Evolutionary conservation across 2,888 invertebrate species (phyloP), one percentile per base, ranked within the genome.

Genomic region (Caenorhabditis auriculariae): DNA sequence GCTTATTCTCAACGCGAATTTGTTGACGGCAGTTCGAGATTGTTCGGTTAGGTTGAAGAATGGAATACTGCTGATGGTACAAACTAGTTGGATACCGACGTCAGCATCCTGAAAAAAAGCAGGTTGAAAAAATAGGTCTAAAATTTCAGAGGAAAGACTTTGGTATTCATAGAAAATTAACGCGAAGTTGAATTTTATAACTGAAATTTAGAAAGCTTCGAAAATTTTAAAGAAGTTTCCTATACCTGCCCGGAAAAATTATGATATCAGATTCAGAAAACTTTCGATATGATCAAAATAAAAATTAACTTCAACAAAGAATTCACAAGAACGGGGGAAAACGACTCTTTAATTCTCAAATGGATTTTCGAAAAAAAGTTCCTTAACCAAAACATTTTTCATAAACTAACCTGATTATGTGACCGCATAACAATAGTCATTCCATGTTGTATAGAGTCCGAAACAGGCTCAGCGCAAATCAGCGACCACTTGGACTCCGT

Each of bases 21-120:
- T 71, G 37, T 59, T 57, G 15, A 55, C 56, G 1, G 55, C 48
- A 2, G 55, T 39, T 32, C 46, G 51, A 4, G 68, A 51, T 83
- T 96, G 93, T 82, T 98, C 98, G 0, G 91, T 90, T 38, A 98
- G 86, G 83, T 91, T 91, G 82, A 95, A 91, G 84, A 93, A 92
- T 0, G 98, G 96, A 75, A 98, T 84, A 75, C 88, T 87, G 72
- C 89, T 87, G 51, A 95, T 88, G 15, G 89, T 88, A 81, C 94
- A 93, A 73, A 94, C 86, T 1, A 98, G 86, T 0, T 93, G 92
- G 26, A 96, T 89, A 82, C 94, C 93, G 66, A 90, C 91, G 83
- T 93, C 93, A 42, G 72, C 54, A 27, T 66, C 67, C 55, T 64
- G 49, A 50, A n/a, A n/a, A n/a, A n/a, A n/a, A n/a, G n/a, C n/a